Base-by-base conservation (phyloP, 2,888 invertebrate species). In the Troides aeacus region DNA sequence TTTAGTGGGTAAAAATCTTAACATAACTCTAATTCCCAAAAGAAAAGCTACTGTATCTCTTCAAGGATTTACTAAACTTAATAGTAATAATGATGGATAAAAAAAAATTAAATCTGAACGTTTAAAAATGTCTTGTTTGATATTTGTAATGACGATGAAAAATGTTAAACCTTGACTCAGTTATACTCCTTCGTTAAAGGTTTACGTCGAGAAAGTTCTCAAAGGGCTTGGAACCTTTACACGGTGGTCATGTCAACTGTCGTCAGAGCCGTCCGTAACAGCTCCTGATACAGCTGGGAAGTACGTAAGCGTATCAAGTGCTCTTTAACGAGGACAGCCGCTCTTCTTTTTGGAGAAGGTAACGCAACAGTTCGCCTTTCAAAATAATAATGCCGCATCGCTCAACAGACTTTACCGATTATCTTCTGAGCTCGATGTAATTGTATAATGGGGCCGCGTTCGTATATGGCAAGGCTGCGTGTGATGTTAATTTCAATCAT, bases 241-340 rank as follows among this genome's bases (percentile, higher is more conserved):
- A 23, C n/a, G 46, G 23, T 50, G 23, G 18, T 36, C 53, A 65
- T 42, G 61, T 30, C 62, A 62, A 58, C 24, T 30, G 30, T 30
- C 30, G 30, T 4, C 30, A 30, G 30, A 30, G 30, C 30, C 59
- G 24, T 18, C 46, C 42, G 53, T 64, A 64, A 69, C 56, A 42
- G 56, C 18, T 39, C 59, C 24, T n/a, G 57, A 65, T 65, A 46
- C 23, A 69, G 69, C 42, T 21, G 69, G 79, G 81, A 77, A 74
- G 64, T 74, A 75, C 74, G 68, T 57, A 71, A 68, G 76, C 73
- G 21, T 46, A 53, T 24, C 88, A 84, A 89, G 86, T 88, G 89
- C 75, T 85, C 84, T 88, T 88, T 88, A 72, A 36, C 86, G 83
- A 88, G 88, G 88, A 85, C 87, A 75, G 39, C 88, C 74, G 80